Conservation (phyloP, 2,888 invertebrate species). For the Dioctria linearis region DNA sequence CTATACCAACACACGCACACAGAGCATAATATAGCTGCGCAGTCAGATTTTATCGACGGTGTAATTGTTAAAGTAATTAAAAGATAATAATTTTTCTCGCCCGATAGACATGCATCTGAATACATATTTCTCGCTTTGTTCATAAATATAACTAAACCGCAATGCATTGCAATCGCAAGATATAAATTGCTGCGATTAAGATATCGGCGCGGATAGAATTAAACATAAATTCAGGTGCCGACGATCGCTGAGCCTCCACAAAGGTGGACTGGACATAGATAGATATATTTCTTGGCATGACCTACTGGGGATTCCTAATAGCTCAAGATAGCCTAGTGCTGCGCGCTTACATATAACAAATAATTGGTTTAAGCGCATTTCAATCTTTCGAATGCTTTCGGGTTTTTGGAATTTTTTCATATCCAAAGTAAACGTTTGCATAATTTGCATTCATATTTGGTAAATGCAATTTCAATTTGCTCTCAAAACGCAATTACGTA, state of each 20-base stretch:
- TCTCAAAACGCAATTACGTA: conserved; percentile 19
- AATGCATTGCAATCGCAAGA: conserved; percentile 28
- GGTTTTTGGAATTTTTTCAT: not conserved
- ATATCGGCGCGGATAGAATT: conserved; percentile 46
- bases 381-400: not conserved
- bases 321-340: not conserved
- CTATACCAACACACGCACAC: not conserved
- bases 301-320: conserved; percentile 21
- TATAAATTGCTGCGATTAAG: conserved; percentile 45
- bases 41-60: conserved; percentile 34
- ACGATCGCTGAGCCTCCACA: conserved; percentile 8
- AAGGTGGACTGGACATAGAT: conserved; percentile 9
- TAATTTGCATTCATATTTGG: conserved; percentile 19
- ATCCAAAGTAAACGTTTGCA: conserved; percentile 27
- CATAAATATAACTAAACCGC: not conserved
- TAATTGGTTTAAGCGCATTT: not conserved
- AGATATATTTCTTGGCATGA: conserved; percentile 39
- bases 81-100: conserved; percentile 30
- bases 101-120: conserved; percentile 2
- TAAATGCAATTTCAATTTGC: conserved; percentile 27
- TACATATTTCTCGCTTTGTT: not conserved
- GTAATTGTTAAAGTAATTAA: conserved; percentile 48
- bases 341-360: not conserved
- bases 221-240: conserved; percentile 32
- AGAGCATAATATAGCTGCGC: not conserved